Percentiles rank a stretch among this genome's conserved stretches.
Conservation (phyloP, 2,888 invertebrate species). For the Dusona sp. region DNA sequence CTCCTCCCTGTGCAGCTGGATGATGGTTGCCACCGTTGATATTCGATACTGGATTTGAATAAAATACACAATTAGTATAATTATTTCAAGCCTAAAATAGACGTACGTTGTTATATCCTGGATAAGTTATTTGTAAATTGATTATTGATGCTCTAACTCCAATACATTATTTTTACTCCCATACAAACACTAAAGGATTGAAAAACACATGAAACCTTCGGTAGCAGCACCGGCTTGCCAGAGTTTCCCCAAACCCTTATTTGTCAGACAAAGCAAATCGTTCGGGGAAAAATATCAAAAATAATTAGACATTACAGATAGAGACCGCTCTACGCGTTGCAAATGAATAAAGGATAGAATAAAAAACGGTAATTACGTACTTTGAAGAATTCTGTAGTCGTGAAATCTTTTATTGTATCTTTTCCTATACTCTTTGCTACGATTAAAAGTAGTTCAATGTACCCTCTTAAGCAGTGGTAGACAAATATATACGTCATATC, state of each 20-base stretch:
- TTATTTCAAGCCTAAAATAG: neutral
- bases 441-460: neutral
- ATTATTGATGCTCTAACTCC: neutral
- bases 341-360: neutral
- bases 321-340: neutral
- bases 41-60: conserved; percentile 82
- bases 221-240: neutral
- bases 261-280: no score
- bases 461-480: neutral
- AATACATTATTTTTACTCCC: neutral
- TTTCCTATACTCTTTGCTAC: neutral
- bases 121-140: neutral
- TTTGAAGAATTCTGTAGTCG: neutral
- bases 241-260: no score
- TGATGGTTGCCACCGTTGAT: conserved; percentile 85
- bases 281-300: no score
- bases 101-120: neutral
- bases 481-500: conserved; percentile 6
- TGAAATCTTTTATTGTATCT: neutral
- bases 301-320: no score
- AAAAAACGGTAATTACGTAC: neutral
- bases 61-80: conserved; percentile 9
- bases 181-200: neutral
- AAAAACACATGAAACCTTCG: neutral
- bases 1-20: conserved; percentile 78